Evolutionary conservation across 1,140 invertebrate genomes (phyloP).

Genomic region (Bathynomus jamesi): DNA sequence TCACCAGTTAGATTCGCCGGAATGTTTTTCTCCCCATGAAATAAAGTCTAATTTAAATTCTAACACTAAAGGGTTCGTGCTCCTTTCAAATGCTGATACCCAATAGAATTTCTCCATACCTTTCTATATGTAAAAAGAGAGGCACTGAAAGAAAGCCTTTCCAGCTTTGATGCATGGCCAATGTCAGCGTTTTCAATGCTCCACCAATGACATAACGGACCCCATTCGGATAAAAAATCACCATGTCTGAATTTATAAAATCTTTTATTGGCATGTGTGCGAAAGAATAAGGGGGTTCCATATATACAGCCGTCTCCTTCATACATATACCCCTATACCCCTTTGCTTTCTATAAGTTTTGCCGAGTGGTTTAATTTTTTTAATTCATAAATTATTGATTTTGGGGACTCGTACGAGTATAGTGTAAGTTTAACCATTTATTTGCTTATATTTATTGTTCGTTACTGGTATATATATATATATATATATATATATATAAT

Average conservation of each 20-base stretch:
- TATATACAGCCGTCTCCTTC: not conserved
- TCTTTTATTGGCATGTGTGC: not conserved
- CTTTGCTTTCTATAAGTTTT: not conserved
- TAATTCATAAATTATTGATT: not conserved
- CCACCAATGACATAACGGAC: not conserved
- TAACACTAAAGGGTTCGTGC: not conserved
- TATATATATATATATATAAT: no score
- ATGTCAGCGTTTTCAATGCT: not conserved
- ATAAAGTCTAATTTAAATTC: not conserved
- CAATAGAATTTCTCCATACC: not conserved
- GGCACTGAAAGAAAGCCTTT: not conserved
- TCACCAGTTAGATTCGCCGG: not conserved
- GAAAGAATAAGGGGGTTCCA: not conserved
- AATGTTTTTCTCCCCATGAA: not conserved
- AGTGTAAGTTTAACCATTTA: no score
- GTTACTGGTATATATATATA: no score
- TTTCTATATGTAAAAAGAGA: not conserved
- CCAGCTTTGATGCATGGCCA: not conserved
- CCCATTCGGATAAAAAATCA: not conserved
- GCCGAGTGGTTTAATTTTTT: not conserved
- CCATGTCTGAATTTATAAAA: not conserved
- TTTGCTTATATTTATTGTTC: no score
- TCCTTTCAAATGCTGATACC: not conserved
- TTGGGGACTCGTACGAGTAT: no score
- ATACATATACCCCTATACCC: not conserved